Evolutionary conservation across 2,113 vertebrate species (phyloP).

Genomic region (Taurulus bubalis): DNA sequence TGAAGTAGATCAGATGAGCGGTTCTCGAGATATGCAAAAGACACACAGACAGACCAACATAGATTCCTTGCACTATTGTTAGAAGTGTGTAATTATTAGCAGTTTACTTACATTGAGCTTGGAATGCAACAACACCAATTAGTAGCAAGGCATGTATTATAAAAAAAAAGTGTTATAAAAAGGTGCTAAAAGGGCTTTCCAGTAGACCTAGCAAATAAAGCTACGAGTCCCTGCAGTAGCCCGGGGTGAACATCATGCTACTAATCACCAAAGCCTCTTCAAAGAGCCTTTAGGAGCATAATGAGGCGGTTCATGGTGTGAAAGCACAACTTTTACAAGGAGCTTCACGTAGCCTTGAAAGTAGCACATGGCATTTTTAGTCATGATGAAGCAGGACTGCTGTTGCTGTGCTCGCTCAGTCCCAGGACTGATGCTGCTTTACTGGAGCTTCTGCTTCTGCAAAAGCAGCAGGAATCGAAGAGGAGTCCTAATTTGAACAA

Average conservation of each 20-base stretch:
- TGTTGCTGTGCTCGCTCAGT: conserved; percentile 42
- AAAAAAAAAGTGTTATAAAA: conserved; percentile 53
- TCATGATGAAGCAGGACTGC: conserved; percentile 44
- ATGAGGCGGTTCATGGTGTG: conserved; percentile 59
- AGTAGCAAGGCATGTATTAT: conserved; percentile 14
- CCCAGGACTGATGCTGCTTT: conserved; percentile 46
- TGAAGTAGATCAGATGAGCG: not conserved
- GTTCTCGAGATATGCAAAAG: not conserved
- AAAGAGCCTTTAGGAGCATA: conserved; percentile 48
- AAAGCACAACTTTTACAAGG: conserved; percentile 68
- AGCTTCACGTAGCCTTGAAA: conserved; percentile 51
- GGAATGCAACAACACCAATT: conserved; percentile 6
- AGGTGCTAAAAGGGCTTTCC: conserved; percentile 39
- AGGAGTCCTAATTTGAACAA: conserved; percentile 63
- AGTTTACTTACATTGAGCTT: conserved; percentile 36
- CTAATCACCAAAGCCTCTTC: conserved; percentile 62
- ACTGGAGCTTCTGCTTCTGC: conserved; percentile 32
- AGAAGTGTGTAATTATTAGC: conserved; percentile 27
- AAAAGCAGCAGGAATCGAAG: conserved; percentile 38
- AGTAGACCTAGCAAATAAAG: conserved; percentile 43
- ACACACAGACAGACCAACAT: not conserved
- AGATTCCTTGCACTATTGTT: not conserved
- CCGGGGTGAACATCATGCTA: conserved; percentile 31
- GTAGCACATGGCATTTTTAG: conserved; percentile 17
- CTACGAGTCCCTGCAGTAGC: conserved; percentile 24